Evolutionary conservation across 2,888 invertebrate genomes (phyloP).

Genomic region (Eurytoma adleriae): DNA sequence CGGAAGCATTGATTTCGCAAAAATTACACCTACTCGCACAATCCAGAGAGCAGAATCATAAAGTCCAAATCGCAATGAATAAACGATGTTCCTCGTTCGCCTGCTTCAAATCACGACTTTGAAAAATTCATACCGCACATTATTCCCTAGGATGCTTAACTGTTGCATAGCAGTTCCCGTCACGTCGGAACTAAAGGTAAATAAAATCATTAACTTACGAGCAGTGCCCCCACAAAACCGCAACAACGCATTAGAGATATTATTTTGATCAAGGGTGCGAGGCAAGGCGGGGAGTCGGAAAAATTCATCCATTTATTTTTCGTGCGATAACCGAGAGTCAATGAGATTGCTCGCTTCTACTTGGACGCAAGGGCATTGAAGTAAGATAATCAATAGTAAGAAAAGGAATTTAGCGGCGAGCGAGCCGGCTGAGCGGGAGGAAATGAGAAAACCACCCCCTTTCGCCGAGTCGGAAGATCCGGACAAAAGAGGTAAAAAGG

Average conservation of each 20-base stretch:
- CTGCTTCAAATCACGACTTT: no score
- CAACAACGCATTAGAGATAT: constrained; percentile 8
- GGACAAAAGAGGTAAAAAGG: constrained; percentile 62
- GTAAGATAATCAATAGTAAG: constrained; percentile 57
- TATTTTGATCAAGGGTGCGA: constrained; percentile 4
- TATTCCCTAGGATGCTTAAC: no score
- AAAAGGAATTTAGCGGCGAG: constrained; percentile 53
- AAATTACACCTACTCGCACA: no score
- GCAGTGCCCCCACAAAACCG: not conserved
- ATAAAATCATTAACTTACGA: no score
- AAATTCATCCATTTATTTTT: not conserved
- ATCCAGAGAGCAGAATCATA: no score
- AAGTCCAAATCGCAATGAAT: no score
- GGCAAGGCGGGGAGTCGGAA: no score
- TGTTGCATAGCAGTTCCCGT: no score
- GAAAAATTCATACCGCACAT: no score
- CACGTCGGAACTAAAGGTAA: no score
- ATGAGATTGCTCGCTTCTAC: constrained; percentile 34
- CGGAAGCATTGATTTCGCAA: no score
- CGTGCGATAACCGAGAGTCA: constrained; percentile 30
- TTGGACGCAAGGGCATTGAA: constrained; percentile 44
- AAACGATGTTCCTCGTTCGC: no score
- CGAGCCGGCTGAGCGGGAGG: constrained; percentile 55
- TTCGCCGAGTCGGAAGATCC: constrained; percentile 49
- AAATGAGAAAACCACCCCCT: constrained; percentile 66